These are phyloP conservation scores for Drosophila testacea DNA, from an alignment of 2,888 invertebrate genomes.

Conservation along the genomic window DNA sequence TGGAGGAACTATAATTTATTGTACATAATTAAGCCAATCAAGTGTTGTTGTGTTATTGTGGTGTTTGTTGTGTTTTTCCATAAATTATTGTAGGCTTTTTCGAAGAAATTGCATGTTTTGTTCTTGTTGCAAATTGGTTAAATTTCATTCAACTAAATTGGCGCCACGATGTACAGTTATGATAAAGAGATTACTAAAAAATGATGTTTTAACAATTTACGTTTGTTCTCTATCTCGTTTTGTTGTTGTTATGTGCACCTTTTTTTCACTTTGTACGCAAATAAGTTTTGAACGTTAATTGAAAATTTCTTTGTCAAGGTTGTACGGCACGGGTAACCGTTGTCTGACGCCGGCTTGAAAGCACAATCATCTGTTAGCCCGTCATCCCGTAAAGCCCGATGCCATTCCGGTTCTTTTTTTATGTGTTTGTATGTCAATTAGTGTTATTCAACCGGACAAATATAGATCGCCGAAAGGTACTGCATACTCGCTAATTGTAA, in stretches of 20 bases:
- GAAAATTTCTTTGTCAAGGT: slow-evolving; percentile 74
- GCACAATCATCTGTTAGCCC: slow-evolving; percentile 23
- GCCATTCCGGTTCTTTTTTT: slow-evolving; percentile 11
- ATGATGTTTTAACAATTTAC: slow-evolving; percentile 27
- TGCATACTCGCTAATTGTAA: slow-evolving; percentile 55
- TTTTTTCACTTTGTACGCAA: slow-evolving; percentile 49
- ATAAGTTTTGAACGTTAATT: slow-evolving; percentile 63
- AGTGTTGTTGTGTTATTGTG: slow-evolving; percentile 36
- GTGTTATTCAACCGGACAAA: slow-evolving; percentile 64
- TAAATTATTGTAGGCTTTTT: slow-evolving; percentile 37
- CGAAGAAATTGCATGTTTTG: slow-evolving; percentile 49
- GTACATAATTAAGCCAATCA: slow-evolving; percentile 75
- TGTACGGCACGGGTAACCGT: slow-evolving; percentile 34
- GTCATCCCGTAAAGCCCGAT: background rate
- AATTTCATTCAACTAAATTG: slow-evolving; percentile 16
- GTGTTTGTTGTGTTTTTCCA: slow-evolving; percentile 17
- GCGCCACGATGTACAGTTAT: slow-evolving; percentile 27
- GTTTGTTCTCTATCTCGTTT: slow-evolving; percentile 12
- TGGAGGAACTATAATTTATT: slow-evolving; percentile 53
- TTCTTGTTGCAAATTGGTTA: slow-evolving; percentile 33
- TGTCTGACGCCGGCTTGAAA: slow-evolving; percentile 30
- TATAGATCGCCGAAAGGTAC: slow-evolving; percentile 46
- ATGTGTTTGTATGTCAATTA: slow-evolving; percentile 62
- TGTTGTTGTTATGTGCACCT: slow-evolving; percentile 24
- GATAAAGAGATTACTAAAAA: slow-evolving; percentile 25